Evolutionary conservation across 1,140 invertebrate genomes (phyloP), one percentile per base, ranked within the genome.

Genomic region (Brachionus sp.): DNA sequence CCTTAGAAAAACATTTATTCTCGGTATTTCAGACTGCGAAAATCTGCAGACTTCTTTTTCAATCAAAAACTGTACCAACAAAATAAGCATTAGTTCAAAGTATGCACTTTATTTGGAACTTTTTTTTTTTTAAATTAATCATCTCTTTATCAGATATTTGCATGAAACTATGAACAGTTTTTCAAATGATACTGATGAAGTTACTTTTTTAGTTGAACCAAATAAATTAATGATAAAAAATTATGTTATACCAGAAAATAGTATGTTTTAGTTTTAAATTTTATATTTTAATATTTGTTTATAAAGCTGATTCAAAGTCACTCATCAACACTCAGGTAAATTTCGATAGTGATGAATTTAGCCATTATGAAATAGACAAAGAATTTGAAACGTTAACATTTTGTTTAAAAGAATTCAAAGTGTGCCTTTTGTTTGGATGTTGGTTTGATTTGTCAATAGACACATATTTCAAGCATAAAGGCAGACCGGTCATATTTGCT

Each of bases 131-230:
- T 19, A 13, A 77, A 46, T 25, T 46, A n/a, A 46, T 19, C 3
- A 77, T 44, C 37, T 13, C 5, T 25, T 44, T 7, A 44, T 53
- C n/a, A 78, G 75, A 62, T 80, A 80, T 62, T 37, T 80, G 5
- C 77, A 80, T 44, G 77, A 80, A 25, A 80, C 77, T 29, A 80
- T 80, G 62, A 80, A 80, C 50, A 80, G 77, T 44, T 80, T 80
- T 80, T 80, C 77, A 13, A 80, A 62, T 80, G 77, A 80, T 39
- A 80, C 77, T 16, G 77, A 80, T 39, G 77, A 80, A 53, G 62
- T 80, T 42, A 80, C 46, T 23, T 66, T 80, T 10, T 19, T 80
- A 44, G 33, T 66, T 13, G 77, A 80, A 37, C 50, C 62, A 19
- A 44, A 12, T 64, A 57, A 66, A 62, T 25, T 80, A 13, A 62